Percentiles rank a stretch among this genome's conserved stretches.
Evolutionary conservation across 2,888 invertebrate genomes (phyloP).

Genomic region (Poecilobothrus nobilitatus): DNA sequence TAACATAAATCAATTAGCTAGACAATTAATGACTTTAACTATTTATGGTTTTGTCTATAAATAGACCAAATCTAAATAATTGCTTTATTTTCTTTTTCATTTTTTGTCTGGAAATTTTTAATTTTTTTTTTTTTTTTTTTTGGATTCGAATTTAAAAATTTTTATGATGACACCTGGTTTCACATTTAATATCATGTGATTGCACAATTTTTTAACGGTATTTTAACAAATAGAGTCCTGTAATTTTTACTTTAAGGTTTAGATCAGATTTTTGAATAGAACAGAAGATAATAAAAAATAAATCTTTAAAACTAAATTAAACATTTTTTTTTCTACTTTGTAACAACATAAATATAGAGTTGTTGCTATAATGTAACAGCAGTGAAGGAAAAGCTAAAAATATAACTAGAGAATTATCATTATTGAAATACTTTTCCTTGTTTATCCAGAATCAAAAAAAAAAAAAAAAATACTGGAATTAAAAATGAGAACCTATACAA

Average conservation of each 20-base stretch:
- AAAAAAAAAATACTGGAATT: not conserved
- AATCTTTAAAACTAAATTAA: not conserved
- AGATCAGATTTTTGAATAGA: not conserved
- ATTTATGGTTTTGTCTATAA: too few species aligned
- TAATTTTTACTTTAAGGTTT: not conserved
- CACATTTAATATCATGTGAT: not conserved
- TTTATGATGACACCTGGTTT: conserved; percentile 1
- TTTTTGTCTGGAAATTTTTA: too few species aligned
- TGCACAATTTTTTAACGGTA: not conserved
- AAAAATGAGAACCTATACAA: too few species aligned
- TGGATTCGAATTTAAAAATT: not conserved
- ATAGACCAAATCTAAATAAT: too few species aligned
- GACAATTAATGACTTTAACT: too few species aligned
- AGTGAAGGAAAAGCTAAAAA: not conserved
- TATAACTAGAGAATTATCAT: not conserved
- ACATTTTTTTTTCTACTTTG: too few species aligned
- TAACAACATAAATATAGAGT: too few species aligned
- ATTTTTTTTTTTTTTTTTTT: too few species aligned
- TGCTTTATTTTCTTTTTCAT: too few species aligned
- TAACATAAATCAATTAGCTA: too few species aligned
- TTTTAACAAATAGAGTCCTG: not conserved
- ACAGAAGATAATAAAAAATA: not conserved
- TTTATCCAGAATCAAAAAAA: not conserved
- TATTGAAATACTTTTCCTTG: not conserved
- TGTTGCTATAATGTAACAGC: not conserved